Evolutionary conservation across 1,140 invertebrate genomes (phyloP).

Genomic region (Eulimnadia texana): DNA sequence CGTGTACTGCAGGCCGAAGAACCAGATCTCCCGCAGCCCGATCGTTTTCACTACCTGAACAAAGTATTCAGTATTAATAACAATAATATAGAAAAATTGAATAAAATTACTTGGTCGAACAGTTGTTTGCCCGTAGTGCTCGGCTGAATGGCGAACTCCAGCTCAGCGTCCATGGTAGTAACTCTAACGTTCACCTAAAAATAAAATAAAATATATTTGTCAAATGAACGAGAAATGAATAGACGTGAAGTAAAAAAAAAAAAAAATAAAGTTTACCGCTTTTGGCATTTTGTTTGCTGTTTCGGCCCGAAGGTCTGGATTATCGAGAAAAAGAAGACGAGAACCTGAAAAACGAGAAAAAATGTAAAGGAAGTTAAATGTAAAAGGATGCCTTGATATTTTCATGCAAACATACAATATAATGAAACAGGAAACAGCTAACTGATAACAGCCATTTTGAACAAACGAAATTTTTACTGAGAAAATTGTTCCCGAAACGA

Average conservation of each 20-base stretch:
- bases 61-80: not conserved
- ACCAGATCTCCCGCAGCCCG: slow-evolving; percentile 97
- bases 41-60: slow-evolving; percentile 86
- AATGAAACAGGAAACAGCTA: not conserved
- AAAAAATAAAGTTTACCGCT: not conserved
- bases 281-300: not conserved
- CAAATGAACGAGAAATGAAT: slow-evolving; percentile 5
- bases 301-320: too few species aligned
- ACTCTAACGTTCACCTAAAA: slow-evolving; percentile 90
- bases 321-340: too few species aligned
- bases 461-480: too few species aligned
- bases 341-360: not conserved
- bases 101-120: slow-evolving; percentile 70
- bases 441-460: not conserved
- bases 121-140: slow-evolving; percentile 98
- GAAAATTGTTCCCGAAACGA: too few species aligned
- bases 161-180: slow-evolving; percentile 99
- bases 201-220: slow-evolving; percentile 1
- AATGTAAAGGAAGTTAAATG: not conserved
- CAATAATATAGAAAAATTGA: not conserved
- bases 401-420: not conserved
- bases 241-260: too few species aligned
- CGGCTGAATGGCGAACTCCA: slow-evolving; percentile 99
- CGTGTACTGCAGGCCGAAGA: slow-evolving; percentile 97
- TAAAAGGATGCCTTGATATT: not conserved